Evolutionary conservation across 2,888 invertebrate species (phyloP).

Genomic region (Cremastinae sp.): DNA sequence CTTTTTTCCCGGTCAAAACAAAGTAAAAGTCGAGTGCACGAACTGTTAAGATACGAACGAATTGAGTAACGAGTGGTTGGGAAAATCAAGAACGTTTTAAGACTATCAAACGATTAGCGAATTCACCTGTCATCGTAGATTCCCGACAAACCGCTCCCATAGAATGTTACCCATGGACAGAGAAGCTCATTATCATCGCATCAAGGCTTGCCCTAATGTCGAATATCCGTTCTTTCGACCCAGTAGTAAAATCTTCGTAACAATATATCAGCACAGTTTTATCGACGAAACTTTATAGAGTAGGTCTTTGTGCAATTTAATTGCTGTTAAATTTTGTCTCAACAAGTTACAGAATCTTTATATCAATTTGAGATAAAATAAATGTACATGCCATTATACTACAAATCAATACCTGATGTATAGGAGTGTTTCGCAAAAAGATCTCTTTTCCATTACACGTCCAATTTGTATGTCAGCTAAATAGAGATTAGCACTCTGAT

Average conservation of each 20-base stretch:
- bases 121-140: constrained; percentile 78
- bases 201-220: constrained; percentile 72
- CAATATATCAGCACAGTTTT: constrained; percentile 16
- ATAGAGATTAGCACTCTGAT: constrained; percentile 18
- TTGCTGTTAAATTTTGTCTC: constrained; percentile 8
- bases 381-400: not conserved
- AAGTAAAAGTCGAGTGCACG: constrained; percentile 43
- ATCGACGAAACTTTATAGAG: constrained; percentile 19
- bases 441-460: constrained; percentile 20
- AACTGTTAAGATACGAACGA: constrained; percentile 38
- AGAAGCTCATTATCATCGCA: constrained; percentile 73
- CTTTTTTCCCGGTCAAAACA: constrained; percentile 29
- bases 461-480: not conserved
- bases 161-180: constrained; percentile 29
- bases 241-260: constrained; percentile 19
- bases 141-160: constrained; percentile 73
- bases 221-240: constrained; percentile 67
- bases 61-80: constrained; percentile 11
- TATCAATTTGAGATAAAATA: not conserved
- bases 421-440: constrained; percentile 8
- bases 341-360: constrained; percentile 8
- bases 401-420: not conserved
- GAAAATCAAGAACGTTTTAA: constrained; percentile 36
- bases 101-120: constrained; percentile 75
- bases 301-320: constrained; percentile 11